Conservation (phyloP, 1,140 invertebrate genomes). For the Sycobia sp. region DNA sequence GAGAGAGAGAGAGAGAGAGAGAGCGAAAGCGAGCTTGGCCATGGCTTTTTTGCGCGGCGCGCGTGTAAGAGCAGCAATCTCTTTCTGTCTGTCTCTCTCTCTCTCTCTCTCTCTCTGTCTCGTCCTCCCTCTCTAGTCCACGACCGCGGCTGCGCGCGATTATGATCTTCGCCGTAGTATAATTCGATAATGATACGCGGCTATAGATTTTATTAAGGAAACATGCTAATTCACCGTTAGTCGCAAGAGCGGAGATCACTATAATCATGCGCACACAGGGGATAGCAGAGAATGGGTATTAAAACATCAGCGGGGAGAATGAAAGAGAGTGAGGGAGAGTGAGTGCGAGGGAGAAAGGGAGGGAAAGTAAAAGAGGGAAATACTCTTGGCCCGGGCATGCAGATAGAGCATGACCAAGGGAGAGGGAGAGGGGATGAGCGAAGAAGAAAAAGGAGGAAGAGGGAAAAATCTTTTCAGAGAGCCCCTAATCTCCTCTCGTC, state of each 20-base stretch:
- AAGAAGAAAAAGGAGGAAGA: too few relatives aligned
- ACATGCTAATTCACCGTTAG: slow-evolving; percentile 58
- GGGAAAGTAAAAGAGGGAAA: too few relatives aligned
- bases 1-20: background rate
- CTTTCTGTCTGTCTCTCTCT: too few relatives aligned
- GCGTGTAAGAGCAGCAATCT: background rate
- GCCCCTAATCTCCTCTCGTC: background rate
- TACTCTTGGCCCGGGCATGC: too few relatives aligned
- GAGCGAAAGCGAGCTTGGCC: slow-evolving; percentile 1
- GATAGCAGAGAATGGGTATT: slow-evolving; percentile 52
- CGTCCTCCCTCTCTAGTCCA: too few relatives aligned
- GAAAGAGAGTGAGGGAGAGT: background rate
- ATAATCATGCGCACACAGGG: slow-evolving; percentile 48
- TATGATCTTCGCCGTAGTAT: slow-evolving; percentile 54
- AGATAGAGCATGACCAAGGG: too few relatives aligned
- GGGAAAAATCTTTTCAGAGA: too few relatives aligned
- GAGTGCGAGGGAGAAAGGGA: too few relatives aligned
- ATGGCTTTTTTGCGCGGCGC: background rate
- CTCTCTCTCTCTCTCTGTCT: too few relatives aligned
- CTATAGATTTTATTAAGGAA: slow-evolving; percentile 54
- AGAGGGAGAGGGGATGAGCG: too few relatives aligned
- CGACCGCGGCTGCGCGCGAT: slow-evolving; percentile 49
- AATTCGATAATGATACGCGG: slow-evolving; percentile 60
- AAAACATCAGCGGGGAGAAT: slow-evolving; percentile 48
- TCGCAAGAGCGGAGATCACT: slow-evolving; percentile 52